Percentiles rank a stretch among this genome's conserved stretches.
Evolutionary conservation across 2,888 invertebrate species (phyloP).

Genomic region (Drosophila formosana): DNA sequence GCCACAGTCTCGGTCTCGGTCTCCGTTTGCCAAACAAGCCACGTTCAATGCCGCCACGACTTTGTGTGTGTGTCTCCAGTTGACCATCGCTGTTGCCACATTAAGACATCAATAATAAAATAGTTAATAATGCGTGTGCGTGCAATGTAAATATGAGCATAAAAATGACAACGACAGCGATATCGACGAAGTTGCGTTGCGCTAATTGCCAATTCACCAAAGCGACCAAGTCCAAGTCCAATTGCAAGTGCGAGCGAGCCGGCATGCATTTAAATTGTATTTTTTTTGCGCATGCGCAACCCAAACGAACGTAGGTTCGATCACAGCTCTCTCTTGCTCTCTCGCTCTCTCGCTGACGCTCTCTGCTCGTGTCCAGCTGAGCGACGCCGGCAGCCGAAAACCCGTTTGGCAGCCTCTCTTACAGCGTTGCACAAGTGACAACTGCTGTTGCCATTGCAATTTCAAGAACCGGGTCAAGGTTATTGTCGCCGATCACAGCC

Average conservation of each 20-base stretch:
- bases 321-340: slow-evolving; percentile 7
- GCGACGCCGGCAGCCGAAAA: slow-evolving; percentile 59
- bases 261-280: slow-evolving; percentile 24
- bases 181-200: slow-evolving; percentile 8
- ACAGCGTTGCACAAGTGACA: slow-evolving; percentile 60
- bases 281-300: slow-evolving; percentile 76
- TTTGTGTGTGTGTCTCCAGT: slow-evolving; percentile 45
- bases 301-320: slow-evolving; percentile 9
- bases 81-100: slow-evolving; percentile 75
- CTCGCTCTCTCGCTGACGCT: background rate
- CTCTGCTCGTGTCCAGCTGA: slow-evolving; percentile 17
- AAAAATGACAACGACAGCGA: slow-evolving; percentile 30
- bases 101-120: slow-evolving; percentile 75
- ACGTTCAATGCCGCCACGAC: slow-evolving; percentile 61
- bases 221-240: slow-evolving; percentile 42
- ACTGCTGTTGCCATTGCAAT: slow-evolving; percentile 75
- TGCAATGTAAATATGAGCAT: slow-evolving; percentile 62
- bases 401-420: slow-evolving; percentile 71
- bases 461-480: slow-evolving; percentile 85
- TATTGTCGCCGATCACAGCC: slow-evolving; percentile 70
- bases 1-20: slow-evolving; percentile 2
- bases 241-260: slow-evolving; percentile 27
- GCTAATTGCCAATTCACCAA: slow-evolving; percentile 66
- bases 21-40: slow-evolving; percentile 57
- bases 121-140: slow-evolving; percentile 73